Percentiles rank a stretch among this genome's conserved stretches.
Conservation (phyloP, 2,797 vertebrate genomes). For the Chelon labrosus region DNA sequence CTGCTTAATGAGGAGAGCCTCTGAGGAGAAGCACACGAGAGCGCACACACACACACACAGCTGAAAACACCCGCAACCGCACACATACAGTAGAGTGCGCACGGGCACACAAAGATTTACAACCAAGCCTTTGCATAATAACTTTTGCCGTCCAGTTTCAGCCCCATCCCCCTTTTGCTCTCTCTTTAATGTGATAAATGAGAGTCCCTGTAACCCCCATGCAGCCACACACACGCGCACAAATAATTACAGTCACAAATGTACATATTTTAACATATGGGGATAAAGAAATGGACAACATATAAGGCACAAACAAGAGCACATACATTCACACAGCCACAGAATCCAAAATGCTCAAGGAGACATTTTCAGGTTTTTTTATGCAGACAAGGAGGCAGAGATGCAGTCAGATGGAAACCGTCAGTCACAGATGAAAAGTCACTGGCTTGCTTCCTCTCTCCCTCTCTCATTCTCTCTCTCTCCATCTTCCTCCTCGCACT, state of each 20-base stretch:
- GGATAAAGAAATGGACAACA: conserved; percentile 24
- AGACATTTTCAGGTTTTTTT: conserved; percentile 64
- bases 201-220: conserved; percentile 66
- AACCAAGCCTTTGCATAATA: conserved; percentile 81
- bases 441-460: conserved; percentile 54
- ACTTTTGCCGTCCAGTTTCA: conserved; percentile 77
- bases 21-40: conserved; percentile 63
- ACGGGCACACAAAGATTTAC: conserved; percentile 74
- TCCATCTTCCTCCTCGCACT: conserved; percentile 41
- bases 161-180: conserved; percentile 68
- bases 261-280: conserved; percentile 25
- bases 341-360: conserved; percentile 57
- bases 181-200: conserved; percentile 78
- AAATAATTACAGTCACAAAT: conserved; percentile 34
- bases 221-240: conserved; percentile 47
- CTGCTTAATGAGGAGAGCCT: conserved; percentile 84
- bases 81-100: conserved; percentile 39
- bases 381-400: conserved; percentile 71
- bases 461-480: conserved; percentile 28
- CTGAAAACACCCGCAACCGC: conserved; percentile 26
- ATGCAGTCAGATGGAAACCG: conserved; percentile 77
- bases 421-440: conserved; percentile 84
- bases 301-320: conserved; percentile 5
- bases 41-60: conserved; percentile 38
- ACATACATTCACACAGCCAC: conserved; percentile 36